Conservation (phyloP, 2,797 vertebrate genomes). For the Anas acuta region DNA sequence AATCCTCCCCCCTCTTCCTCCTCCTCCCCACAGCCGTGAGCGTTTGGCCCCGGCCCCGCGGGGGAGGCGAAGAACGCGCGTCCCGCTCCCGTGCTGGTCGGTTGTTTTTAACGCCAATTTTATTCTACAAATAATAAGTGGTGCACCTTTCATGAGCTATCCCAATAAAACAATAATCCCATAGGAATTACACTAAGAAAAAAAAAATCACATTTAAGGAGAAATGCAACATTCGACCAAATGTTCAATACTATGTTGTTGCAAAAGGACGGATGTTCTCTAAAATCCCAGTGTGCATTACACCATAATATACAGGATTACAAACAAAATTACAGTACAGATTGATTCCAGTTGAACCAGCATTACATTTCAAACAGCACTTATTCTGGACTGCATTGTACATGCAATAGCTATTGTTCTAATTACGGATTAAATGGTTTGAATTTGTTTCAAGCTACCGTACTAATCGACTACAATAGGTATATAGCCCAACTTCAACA, state of each 20-base stretch:
- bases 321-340: slow-evolving; percentile 86
- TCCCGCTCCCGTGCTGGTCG: no score
- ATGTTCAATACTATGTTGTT: slow-evolving; percentile 82
- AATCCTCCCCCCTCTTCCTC: no score
- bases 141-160: slow-evolving; percentile 76
- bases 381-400: slow-evolving; percentile 85
- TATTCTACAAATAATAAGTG: slow-evolving; percentile 79
- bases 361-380: slow-evolving; percentile 85
- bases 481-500: slow-evolving; percentile 81
- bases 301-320: slow-evolving; percentile 86
- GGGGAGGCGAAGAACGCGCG: no score
- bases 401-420: slow-evolving; percentile 87
- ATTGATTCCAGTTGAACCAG: slow-evolving; percentile 83
- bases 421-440: slow-evolving; percentile 81
- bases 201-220: slow-evolving; percentile 74
- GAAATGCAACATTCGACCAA: slow-evolving; percentile 79
- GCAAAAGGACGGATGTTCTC: slow-evolving; percentile 77
- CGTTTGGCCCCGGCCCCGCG: no score
- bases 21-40: no score
- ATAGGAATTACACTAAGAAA: slow-evolving; percentile 75
- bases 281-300: slow-evolving; percentile 84
- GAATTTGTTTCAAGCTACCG: slow-evolving; percentile 80
- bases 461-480: slow-evolving; percentile 82
- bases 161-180: slow-evolving; percentile 77
- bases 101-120: slow-evolving; percentile 8